Conservation (phyloP, 2,113 vertebrate species). For the Manacus vitellinus region DNA sequence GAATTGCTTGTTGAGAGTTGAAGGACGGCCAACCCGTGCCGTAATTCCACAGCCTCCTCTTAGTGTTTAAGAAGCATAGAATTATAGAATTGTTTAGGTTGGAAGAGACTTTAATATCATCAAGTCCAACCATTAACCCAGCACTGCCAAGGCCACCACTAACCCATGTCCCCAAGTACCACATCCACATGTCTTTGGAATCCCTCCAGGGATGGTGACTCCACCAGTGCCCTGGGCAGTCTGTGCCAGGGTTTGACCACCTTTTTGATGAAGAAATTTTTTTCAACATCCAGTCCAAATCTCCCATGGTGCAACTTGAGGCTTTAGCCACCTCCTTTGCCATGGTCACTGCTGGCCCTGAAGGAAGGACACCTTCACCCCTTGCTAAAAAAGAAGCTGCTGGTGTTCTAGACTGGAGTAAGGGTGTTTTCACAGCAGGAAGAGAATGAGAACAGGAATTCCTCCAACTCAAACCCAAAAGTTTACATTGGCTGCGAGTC, state of each 20-base stretch:
- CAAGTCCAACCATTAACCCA: background rate
- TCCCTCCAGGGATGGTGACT: background rate
- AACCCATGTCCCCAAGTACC: rapidly evolving
- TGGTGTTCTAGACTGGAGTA: background rate
- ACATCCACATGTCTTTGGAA: too few species aligned
- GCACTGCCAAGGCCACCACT: background rate
- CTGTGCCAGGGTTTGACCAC: background rate
- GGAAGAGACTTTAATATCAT: background rate
- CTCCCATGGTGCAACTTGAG: background rate
- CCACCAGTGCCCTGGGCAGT: background rate
- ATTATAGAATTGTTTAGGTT: too few species aligned
- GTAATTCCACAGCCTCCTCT: too few species aligned
- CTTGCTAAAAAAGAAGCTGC: background rate
- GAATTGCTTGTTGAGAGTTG: rapidly evolving
- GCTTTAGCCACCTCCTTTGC: background rate
- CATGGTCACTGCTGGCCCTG: rapidly evolving
- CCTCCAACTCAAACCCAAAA: background rate
- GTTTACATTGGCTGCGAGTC: constrained; percentile 37
- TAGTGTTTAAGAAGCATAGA: rapidly evolving
- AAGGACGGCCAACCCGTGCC: background rate
- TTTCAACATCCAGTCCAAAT: background rate
- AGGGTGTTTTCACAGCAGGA: background rate
- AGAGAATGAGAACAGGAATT: background rate
- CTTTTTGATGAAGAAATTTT: too few species aligned
- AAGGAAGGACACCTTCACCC: background rate